Evolutionary conservation across 2,113 vertebrate species (phyloP), one percentile per base, ranked within the genome.

Genomic region (Megalops atlanticus): DNA sequence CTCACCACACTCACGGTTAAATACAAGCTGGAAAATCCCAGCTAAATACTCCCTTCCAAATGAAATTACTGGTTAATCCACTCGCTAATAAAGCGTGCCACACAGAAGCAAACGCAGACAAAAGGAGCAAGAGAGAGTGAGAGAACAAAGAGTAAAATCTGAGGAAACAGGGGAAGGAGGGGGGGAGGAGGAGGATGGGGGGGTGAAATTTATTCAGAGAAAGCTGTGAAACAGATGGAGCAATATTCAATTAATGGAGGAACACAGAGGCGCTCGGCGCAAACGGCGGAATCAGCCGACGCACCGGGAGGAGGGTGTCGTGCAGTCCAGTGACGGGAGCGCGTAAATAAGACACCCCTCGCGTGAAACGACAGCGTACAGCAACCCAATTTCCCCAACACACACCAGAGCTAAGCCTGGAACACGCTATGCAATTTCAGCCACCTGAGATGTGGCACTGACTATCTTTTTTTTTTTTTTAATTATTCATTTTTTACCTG

Each of bases 51-150:
- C 77, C 1, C 10, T 76, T 79, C 79, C 81, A 88, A 90, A 89
- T 87, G 52, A 89, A 91, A 91, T 89, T 84, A 91, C 81, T 16
- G 16, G 79, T 74, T 90, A 89, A 90, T 91, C 86, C 82, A 31
- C 71, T 2, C 80, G 80, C 86, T 90, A 85, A 86, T 89, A 70
- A 33, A 85, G 85, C 12, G 15, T 4, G 33, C 80, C 83, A 81
- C 76, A 81, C 71, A 79, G 82, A 75, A 82, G 69, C 64, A 83
- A 83, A 45, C 80, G 73, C 68, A 71, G 76, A 80, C 77, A 85
- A 79, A 83, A 84, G 70, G 2, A 2, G 78, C 3, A 10, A 0
- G 52, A 52, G 49, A 18, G 69, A 71, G 14, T 18, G 31, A 71
- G 35, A 35, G 83, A 85, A 78, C 33, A 49, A 41, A 72, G 27